Evolutionary conservation across 2,113 vertebrate species (phyloP).

Genomic region (Oreochromis tanganicae): DNA sequence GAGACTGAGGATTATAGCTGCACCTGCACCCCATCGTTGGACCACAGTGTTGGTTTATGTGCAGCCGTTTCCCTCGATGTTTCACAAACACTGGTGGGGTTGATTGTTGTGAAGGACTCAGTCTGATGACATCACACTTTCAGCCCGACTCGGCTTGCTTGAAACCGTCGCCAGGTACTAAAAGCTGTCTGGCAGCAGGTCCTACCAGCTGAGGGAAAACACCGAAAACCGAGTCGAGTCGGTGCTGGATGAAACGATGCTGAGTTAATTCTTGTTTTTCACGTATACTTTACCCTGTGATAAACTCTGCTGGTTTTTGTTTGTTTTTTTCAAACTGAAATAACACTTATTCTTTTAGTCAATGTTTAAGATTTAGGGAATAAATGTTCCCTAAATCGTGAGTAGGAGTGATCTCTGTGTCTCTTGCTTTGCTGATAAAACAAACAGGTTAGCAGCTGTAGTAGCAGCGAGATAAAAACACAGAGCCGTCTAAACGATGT

Average conservation of each 20-base stretch:
- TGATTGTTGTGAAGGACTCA: background rate
- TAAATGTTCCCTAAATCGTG: background rate
- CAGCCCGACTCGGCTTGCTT: background rate
- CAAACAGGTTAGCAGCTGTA: background rate
- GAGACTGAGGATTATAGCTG: background rate
- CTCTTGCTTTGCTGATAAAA: background rate
- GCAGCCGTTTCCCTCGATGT: background rate
- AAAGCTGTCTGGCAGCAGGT: background rate
- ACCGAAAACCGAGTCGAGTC: background rate
- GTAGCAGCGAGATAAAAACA: background rate
- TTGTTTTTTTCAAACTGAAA: background rate
- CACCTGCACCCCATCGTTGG: background rate
- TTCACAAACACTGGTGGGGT: background rate
- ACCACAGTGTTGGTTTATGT: background rate
- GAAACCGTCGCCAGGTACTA: background rate
- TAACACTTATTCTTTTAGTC: background rate
- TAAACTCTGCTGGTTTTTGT: background rate
- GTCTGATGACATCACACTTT: background rate
- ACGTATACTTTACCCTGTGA: background rate
- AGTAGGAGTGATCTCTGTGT: rapidly evolving
- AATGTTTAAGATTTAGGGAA: background rate
- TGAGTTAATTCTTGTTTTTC: background rate
- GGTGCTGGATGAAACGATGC: background rate
- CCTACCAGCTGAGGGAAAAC: background rate
- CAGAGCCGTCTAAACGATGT: background rate